These are phyloP conservation scores for Pantelozetes paolii DNA, from an alignment of 2,888 invertebrate genomes.

Conservation along the genomic window DNA sequence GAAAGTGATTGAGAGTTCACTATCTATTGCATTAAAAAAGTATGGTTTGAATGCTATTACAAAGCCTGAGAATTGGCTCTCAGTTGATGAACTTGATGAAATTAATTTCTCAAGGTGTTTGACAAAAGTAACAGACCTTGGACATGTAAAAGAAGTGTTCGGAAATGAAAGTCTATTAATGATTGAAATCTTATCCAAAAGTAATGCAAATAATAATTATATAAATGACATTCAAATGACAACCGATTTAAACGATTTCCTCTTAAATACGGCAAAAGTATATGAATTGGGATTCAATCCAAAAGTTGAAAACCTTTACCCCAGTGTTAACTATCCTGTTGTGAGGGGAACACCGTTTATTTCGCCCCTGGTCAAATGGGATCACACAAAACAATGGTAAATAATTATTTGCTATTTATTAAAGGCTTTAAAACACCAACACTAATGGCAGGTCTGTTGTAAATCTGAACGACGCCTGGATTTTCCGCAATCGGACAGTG, in stretches of 20 bases:
- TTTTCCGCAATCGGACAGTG: slow-evolving; percentile 39
- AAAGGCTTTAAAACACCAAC: slow-evolving; percentile 9
- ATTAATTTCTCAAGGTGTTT: too few species aligned
- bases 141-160: too few species aligned
- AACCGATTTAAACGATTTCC: slow-evolving; percentile 50
- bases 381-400: slow-evolving; percentile 85
- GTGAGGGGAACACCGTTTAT: slow-evolving; percentile 86
- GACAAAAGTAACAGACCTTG: too few species aligned
- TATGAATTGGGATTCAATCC: slow-evolving; percentile 74
- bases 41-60: too few species aligned
- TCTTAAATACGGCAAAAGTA: slow-evolving; percentile 61
- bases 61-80: too few species aligned
- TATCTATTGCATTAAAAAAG: too few species aligned
- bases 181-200: too few species aligned
- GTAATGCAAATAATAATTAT: too few species aligned
- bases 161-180: too few species aligned
- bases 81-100: too few species aligned
- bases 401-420: slow-evolving; percentile 58
- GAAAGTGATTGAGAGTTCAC: too few species aligned
- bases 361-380: slow-evolving; percentile 81
- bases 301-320: slow-evolving; percentile 67
- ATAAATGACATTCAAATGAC: too few species aligned
- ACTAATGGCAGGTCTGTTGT: neutral
- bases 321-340: slow-evolving; percentile 75
- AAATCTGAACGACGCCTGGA: slow-evolving; percentile 30